Conservation (phyloP, 1,140 invertebrate genomes). For the Solenopsis invicta region DNA sequence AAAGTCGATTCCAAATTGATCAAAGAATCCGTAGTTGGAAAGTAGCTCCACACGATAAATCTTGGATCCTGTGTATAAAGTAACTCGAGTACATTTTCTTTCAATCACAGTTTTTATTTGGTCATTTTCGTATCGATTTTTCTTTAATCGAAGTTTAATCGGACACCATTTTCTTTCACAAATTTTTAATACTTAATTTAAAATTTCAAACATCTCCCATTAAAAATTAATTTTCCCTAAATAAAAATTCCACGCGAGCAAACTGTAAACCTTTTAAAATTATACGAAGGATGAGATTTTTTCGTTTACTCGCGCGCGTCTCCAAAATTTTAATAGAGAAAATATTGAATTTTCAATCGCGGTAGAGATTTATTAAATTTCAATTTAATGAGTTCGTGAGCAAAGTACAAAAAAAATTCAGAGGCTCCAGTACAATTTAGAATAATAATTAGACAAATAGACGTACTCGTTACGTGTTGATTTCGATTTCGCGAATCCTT, state of each 20-base stretch:
- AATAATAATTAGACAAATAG: conserved; percentile 8
- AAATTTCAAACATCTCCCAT: neutral
- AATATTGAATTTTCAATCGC: neutral
- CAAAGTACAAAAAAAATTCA: neutral
- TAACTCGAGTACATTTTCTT: neutral
- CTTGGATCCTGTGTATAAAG: conserved; percentile 24
- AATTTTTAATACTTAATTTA: neutral
- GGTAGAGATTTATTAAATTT: neutral
- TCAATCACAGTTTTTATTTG: conserved; percentile 2
- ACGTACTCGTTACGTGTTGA: neutral
- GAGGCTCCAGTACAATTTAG: neutral
- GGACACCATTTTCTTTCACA: neutral
- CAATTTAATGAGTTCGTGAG: neutral
- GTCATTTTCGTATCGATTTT: conserved; percentile 1
- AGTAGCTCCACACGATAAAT: conserved; percentile 25
- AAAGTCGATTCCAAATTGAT: conserved; percentile 24
- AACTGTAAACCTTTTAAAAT: neutral
- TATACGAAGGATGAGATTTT: neutral
- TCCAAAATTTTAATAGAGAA: neutral
- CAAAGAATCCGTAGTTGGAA: conserved; percentile 27
- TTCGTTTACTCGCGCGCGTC: neutral
- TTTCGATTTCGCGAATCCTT: neutral
- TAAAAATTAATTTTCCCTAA: conserved; percentile 4
- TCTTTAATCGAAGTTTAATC: conserved; percentile 15
- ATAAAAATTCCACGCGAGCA: neutral